Evolutionary conservation across 2,888 invertebrate species (phyloP).

Genomic region (Drosophila paucipuncta): DNA sequence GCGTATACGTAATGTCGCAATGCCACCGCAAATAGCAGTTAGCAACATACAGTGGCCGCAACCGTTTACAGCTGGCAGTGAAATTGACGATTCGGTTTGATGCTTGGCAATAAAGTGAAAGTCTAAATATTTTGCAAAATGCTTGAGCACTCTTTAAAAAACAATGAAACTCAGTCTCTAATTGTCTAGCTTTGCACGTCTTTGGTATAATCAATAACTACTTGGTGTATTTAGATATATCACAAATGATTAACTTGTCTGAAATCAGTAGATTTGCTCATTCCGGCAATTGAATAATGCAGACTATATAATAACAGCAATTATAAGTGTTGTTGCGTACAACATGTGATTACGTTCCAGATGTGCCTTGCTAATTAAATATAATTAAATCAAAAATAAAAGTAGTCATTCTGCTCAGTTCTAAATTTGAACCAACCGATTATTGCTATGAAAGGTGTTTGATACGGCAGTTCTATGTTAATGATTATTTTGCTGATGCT

Average conservation of each 20-base stretch:
- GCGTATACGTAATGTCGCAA: constrained; percentile 34
- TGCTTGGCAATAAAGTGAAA: background rate
- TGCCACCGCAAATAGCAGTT: constrained; percentile 11
- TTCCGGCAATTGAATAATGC: background rate
- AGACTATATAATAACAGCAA: background rate
- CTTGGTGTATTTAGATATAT: background rate
- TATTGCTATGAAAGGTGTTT: background rate
- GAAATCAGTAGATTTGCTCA: background rate
- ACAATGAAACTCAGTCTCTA: background rate
- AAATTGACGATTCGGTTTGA: constrained; percentile 5
- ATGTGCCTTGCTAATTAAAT: background rate
- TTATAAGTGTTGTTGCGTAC: background rate
- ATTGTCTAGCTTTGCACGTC: background rate
- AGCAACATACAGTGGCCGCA: constrained; percentile 14
- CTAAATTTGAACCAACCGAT: background rate
- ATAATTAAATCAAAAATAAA: background rate
- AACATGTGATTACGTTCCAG: background rate
- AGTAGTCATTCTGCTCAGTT: background rate
- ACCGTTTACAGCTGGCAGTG: constrained; percentile 6
- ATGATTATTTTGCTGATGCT: background rate
- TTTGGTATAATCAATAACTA: background rate
- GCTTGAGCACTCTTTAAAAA: background rate
- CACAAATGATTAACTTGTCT: background rate
- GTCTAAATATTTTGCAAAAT: background rate
- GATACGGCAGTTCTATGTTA: background rate